phyloP scores from a whole-genome alignment of 2,797 vertebrate genomes.

The Gymnopithys bicolor region DNA sequence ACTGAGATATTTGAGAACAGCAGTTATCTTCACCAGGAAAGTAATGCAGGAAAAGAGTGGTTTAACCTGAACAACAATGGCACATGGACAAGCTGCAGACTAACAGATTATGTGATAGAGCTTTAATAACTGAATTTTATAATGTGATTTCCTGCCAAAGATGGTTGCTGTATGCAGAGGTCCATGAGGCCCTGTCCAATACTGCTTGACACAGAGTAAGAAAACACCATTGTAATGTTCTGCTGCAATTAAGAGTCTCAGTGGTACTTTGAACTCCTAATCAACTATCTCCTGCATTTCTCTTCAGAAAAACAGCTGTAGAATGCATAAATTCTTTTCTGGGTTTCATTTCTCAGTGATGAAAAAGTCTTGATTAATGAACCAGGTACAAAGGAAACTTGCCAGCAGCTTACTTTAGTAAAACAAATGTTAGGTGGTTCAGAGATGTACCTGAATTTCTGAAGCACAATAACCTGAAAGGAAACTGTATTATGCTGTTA shows the following conservation, averaged over 20 bases:
- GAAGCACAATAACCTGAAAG: not conserved
- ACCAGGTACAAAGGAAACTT: not conserved
- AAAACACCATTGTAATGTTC: not conserved
- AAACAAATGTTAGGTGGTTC: not conserved
- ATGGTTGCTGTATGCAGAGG: not conserved
- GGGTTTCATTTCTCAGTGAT: not conserved
- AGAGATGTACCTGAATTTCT: not conserved
- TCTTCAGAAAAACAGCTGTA: not conserved
- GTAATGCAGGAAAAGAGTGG: not conserved
- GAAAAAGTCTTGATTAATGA: not conserved
- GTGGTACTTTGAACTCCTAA: not conserved
- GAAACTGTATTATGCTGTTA: not conserved
- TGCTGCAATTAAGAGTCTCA: not conserved
- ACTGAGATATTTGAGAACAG: not conserved
- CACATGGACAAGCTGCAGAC: not conserved
- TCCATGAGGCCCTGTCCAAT: not conserved
- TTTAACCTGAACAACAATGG: not conserved
- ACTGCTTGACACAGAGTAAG: not conserved
- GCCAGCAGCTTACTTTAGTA: not conserved
- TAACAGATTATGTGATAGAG: not conserved
- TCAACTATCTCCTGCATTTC: not conserved
- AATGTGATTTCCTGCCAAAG: not conserved
- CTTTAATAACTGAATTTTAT: not conserved
- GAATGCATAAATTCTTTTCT: not conserved
- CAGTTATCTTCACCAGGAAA: not conserved